Evolutionary conservation across 2,888 invertebrate genomes (phyloP).

Genomic region (Epinotia demarniana): DNA sequence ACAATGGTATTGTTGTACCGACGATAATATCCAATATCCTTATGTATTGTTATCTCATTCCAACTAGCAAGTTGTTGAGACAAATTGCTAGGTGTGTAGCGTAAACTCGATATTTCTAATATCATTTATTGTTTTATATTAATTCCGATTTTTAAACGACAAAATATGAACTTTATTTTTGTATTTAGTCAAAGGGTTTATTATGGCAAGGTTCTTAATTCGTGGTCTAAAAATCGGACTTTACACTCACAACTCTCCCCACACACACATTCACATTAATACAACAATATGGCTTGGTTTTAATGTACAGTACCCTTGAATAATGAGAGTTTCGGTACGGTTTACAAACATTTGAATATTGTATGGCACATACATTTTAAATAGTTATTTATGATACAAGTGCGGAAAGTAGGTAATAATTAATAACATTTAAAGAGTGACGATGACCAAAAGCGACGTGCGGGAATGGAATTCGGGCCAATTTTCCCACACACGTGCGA

Average conservation of each 20-base stretch:
- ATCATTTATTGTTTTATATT: slow-evolving; percentile 9
- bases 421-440: too few relatives aligned
- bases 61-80: too few relatives aligned
- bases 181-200: not conserved
- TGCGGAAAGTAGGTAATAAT: too few relatives aligned
- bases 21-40: too few relatives aligned
- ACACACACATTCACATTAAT: slow-evolving; percentile 8
- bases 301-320: slow-evolving; percentile 19
- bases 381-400: too few relatives aligned
- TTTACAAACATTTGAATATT: not conserved
- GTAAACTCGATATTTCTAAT: not conserved
- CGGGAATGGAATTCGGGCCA: too few relatives aligned
- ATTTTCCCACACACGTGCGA: too few relatives aligned
- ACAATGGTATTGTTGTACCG: too few relatives aligned
- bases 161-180: not conserved
- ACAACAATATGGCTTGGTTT: slow-evolving; percentile 8
- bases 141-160: not conserved
- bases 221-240: not conserved
- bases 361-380: not conserved
- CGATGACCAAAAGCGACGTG: too few relatives aligned
- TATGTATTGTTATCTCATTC: too few relatives aligned
- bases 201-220: not conserved
- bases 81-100: too few relatives aligned
- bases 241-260: not conserved
- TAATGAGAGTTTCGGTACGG: slow-evolving; percentile 9